Conservation (phyloP, 2,113 vertebrate genomes). For the Hiodon alosoides region DNA sequence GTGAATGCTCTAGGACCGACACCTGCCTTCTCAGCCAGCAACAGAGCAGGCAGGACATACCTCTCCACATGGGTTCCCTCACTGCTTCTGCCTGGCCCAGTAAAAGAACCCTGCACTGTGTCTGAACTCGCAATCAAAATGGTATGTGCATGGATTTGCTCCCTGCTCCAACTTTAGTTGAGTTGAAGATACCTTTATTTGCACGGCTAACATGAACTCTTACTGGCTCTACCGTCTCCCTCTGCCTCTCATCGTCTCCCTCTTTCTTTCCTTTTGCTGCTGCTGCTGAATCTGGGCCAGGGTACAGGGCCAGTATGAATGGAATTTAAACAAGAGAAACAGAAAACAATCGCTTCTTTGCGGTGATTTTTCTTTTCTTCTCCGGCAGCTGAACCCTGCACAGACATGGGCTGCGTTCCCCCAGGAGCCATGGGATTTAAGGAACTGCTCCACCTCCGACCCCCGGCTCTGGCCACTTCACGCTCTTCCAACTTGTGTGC, state of each 20-base stretch:
- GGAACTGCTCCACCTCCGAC: conserved; percentile 5
- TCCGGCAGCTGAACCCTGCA: conserved; percentile 34
- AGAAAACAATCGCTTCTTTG: conserved; percentile 45
- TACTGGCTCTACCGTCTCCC: not conserved
- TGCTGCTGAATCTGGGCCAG: conserved; percentile 29
- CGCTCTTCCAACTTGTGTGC: conserved; percentile 25
- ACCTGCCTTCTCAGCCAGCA: not conserved
- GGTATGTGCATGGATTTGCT: not conserved
- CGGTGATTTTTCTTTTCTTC: conserved; percentile 38
- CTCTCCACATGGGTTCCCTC: not conserved
- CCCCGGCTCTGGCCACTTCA: conserved; percentile 19
- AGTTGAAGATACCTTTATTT: not conserved
- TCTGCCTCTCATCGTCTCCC: not conserved
- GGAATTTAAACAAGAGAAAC: conserved; percentile 46
- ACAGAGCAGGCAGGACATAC: not conserved
- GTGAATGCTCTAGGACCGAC: not conserved
- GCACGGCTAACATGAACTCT: not conserved
- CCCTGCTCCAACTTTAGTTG: not conserved
- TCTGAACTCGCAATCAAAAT: not conserved
- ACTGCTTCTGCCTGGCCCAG: not conserved
- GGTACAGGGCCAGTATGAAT: conserved; percentile 42
- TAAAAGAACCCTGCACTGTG: not conserved
- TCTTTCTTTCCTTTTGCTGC: not conserved
- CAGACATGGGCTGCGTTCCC: conserved; percentile 51
- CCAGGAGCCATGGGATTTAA: conserved; percentile 38